These are phyloP conservation scores for Hydrozoanthus gracilis DNA, from an alignment of 92 coral and sea anemone genomes.

Conservation along the genomic window DNA sequence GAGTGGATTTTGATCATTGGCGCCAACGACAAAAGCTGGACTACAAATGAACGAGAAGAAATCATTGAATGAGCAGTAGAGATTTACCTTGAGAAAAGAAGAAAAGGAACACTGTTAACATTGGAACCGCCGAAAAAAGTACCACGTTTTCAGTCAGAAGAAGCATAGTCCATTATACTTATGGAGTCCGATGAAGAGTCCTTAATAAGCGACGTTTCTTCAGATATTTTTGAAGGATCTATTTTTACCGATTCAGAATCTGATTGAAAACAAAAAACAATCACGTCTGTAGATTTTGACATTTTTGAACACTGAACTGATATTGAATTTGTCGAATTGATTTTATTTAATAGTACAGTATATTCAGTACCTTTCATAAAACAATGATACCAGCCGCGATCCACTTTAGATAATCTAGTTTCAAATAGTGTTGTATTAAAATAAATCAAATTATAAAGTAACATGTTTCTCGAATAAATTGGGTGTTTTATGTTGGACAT, in stretches of 20 bases:
- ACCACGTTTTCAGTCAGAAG: conserved; percentile 15
- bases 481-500: conserved; percentile 16
- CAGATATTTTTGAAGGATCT: conserved; percentile 29
- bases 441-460: conserved; percentile 2
- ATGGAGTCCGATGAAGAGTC: conserved; percentile 16
- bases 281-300: background rate
- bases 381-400: conserved; percentile 21
- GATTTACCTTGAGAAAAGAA: conserved; percentile 23
- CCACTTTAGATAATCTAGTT: conserved; percentile 27
- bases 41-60: conserved; percentile 31
- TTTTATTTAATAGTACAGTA: conserved; percentile 17
- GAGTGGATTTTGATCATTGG: conserved; percentile 32
- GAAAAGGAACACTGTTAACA: conserved; percentile 23
- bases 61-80: conserved; percentile 9
- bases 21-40: conserved; percentile 16
- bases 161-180: conserved; percentile 8
- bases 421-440: conserved; percentile 19
- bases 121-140: conserved; percentile 12
- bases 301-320: background rate
- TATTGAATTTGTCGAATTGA: background rate
- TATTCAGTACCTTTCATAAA: conserved; percentile 22
- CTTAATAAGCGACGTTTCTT: conserved; percentile 6
- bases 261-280: background rate
- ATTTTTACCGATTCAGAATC: conserved; percentile 25
- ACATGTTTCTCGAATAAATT: conserved; percentile 6